Conservation (phyloP, 92 coral and sea anemone genomes). For the Phenganax marumi region DNA sequence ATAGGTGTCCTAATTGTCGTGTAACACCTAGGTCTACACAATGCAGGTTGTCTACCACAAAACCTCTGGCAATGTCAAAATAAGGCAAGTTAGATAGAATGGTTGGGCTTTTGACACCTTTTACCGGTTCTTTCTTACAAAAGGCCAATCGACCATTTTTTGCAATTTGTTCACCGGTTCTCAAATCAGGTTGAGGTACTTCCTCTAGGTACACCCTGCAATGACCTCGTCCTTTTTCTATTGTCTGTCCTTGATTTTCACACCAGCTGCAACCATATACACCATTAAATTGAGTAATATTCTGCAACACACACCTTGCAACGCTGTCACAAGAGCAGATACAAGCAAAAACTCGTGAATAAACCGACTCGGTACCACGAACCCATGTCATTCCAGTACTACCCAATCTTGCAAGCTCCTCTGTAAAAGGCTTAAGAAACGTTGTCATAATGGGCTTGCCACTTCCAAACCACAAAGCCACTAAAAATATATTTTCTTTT, state of each 20-base stretch:
- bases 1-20: constrained; percentile 12
- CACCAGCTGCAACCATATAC: constrained; percentile 29
- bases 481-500: constrained; percentile 18
- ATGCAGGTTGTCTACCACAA: constrained; percentile 13
- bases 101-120: constrained; percentile 26
- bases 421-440: constrained; percentile 25
- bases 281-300: constrained; percentile 25
- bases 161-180: constrained; percentile 1
- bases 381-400: constrained; percentile 27
- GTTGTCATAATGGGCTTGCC: constrained; percentile 26
- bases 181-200: not conserved
- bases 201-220: constrained; percentile 21
- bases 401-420: constrained; percentile 13
- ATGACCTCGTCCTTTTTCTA: constrained; percentile 33
- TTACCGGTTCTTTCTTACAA: constrained; percentile 18
- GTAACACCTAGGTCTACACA: constrained; percentile 21
- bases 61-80: constrained; percentile 23
- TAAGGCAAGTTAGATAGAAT: not conserved
- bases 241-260: constrained; percentile 23
- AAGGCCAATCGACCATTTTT: constrained; percentile 18
- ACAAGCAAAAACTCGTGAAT: constrained; percentile 13
- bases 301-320: constrained; percentile 25
- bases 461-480: constrained; percentile 20
- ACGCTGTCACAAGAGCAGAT: constrained; percentile 25
- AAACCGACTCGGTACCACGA: constrained; percentile 2